A percentile compares a stretch with the other conserved stretches of the same genome.
These are phyloP conservation scores for Muscina levida DNA, from an alignment of 2,888 invertebrate genomes.

Conservation along the genomic window DNA sequence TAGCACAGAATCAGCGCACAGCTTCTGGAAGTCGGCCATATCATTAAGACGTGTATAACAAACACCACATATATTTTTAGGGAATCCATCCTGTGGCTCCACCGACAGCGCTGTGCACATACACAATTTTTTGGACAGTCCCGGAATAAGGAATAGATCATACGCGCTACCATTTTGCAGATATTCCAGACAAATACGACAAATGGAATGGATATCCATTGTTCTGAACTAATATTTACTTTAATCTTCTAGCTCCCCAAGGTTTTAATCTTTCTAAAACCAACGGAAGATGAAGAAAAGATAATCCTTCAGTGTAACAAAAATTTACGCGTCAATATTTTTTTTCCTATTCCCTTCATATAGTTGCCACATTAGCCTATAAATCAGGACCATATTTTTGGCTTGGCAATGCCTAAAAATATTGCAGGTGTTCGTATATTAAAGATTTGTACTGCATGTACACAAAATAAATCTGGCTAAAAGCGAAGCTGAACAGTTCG, in stretches of 20 bases:
- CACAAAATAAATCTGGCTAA: no score
- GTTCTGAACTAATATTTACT: constrained; percentile 23
- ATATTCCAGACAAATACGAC: constrained; percentile 76
- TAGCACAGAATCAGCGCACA: constrained; percentile 75
- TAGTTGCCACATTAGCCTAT: constrained; percentile 53
- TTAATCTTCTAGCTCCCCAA: constrained; percentile 38
- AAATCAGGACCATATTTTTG: no score
- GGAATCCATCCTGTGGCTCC: constrained; percentile 76
- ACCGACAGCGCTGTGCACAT: constrained; percentile 76
- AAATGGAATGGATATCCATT: constrained; percentile 72
- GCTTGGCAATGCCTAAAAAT: no score
- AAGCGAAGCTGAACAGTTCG: no score
- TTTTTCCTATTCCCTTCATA: constrained; percentile 53
- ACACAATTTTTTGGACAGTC: constrained; percentile 75
- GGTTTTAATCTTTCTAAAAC: constrained; percentile 40
- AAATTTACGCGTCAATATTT: constrained; percentile 65
- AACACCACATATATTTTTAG: constrained; percentile 74
- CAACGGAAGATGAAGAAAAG: constrained; percentile 51
- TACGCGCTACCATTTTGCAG: constrained; percentile 72
- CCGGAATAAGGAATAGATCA: constrained; percentile 75
- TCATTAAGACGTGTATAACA: constrained; percentile 75
- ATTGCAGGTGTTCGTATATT: no score
- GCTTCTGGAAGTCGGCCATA: constrained; percentile 75
- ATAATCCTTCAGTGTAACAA: constrained; percentile 59
- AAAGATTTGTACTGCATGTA: no score